Evolutionary conservation across 2,888 invertebrate species (phyloP).

Genomic region (Asteroscopus sphinx): DNA sequence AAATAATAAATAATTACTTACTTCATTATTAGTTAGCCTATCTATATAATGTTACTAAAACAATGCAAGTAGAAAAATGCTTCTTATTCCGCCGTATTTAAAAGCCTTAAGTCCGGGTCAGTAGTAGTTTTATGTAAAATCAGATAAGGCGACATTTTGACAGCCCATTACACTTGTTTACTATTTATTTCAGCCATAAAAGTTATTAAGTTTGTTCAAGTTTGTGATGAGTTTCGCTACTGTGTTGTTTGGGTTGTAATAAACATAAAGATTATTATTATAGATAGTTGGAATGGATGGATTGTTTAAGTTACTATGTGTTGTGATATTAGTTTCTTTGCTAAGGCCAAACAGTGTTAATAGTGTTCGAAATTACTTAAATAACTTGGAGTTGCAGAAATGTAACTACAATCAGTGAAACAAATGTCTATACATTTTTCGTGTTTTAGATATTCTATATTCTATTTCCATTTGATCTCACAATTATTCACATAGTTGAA

Average conservation of each 20-base stretch:
- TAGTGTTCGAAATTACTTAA: too few species aligned
- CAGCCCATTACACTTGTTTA: slow-evolving; percentile 53
- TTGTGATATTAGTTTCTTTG: slow-evolving; percentile 17
- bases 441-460: too few species aligned
- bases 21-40: too few species aligned
- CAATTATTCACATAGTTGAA: too few species aligned
- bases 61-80: too few species aligned
- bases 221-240: slow-evolving; percentile 46
- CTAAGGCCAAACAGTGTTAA: slow-evolving; percentile 1
- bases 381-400: too few species aligned
- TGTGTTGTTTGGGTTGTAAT: slow-evolving; percentile 38
- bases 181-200: slow-evolving; percentile 58
- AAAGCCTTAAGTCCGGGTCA: slow-evolving; percentile 5
- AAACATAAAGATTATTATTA: slow-evolving; percentile 44
- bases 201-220: slow-evolving; percentile 51
- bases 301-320: slow-evolving; percentile 19
- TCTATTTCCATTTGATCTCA: too few species aligned
- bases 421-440: too few species aligned
- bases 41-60: too few species aligned
- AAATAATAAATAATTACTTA: too few species aligned
- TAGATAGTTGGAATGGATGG: slow-evolving; percentile 27
- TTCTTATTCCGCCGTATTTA: too few species aligned
- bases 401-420: too few species aligned
- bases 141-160: slow-evolving; percentile 58
- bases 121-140: slow-evolving; percentile 45